Conservation (phyloP, 2,797 vertebrate species). For the Micromesistius poutassou region DNA sequence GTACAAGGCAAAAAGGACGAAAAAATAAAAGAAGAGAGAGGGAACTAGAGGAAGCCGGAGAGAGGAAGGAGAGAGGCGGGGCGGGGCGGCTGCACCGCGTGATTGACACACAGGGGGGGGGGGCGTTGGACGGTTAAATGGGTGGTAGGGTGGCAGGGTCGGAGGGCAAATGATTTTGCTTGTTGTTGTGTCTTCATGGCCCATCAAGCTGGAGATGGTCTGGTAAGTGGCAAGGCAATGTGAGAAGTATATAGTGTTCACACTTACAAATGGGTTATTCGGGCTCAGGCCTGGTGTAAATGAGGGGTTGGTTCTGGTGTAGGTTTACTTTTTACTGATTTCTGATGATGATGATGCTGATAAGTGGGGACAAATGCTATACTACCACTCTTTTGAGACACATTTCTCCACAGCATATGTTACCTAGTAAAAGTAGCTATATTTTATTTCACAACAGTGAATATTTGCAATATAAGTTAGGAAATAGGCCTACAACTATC, state of each 20-base stretch:
- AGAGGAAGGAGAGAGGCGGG: constrained; percentile 30
- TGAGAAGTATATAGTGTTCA: constrained; percentile 41
- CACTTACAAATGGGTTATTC: constrained; percentile 59
- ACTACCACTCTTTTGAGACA: too few relatives aligned
- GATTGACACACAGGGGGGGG: constrained; percentile 17
- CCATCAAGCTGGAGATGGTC: constrained; percentile 58
- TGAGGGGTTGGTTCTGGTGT: constrained; percentile 19
- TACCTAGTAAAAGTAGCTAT: neutral
- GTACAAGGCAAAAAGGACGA: constrained; percentile 20
- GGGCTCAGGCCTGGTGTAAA: constrained; percentile 44
- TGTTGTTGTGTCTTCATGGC: constrained; percentile 64
- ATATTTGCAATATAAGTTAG: neutral
- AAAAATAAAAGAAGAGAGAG: neutral
- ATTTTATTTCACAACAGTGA: neutral
- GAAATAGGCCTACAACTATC: too few relatives aligned
- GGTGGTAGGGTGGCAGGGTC: neutral
- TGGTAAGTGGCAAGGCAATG: constrained; percentile 40
- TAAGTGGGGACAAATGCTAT: too few relatives aligned
- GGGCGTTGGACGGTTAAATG: constrained; percentile 27
- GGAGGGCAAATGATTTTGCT: constrained; percentile 47
- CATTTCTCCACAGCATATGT: too few relatives aligned
- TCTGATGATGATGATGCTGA: too few relatives aligned
- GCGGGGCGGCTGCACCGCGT: constrained; percentile 47
- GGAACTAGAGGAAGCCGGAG: constrained; percentile 37
- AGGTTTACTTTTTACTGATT: constrained; percentile 14